Base-by-base conservation (phyloP, 1,140 invertebrate genomes). In the Andricus grossulariae region DNA sequence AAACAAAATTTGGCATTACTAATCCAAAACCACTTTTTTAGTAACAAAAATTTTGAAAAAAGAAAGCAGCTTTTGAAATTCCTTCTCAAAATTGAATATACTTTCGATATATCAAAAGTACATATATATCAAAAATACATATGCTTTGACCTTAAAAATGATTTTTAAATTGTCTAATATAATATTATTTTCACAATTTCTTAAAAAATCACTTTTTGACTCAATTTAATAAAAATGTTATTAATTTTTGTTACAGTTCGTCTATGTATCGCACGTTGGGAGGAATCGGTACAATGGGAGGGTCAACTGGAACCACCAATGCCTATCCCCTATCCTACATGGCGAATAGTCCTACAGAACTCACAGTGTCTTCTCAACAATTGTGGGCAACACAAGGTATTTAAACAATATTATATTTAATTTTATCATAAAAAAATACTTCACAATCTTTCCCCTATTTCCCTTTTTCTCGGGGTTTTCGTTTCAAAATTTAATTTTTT, bases 381-480 rank as follows among this genome's bases (percentile, higher is more conserved):
- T 75, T 90, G 0, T 91, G 89, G 89, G 72, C 77, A 11, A 25
- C 83, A 7, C 87, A 87, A 82, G 86, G 90, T 90, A 85, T 71
- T 70, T 51, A 5, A 49, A 12, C 10, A 51, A 16, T 60, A 66
- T 39, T 45, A 16, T 39, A 39, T n/a, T 39, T 16, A 7, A 13
- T 25, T 15, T 32, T 60, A 13, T 16, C 13, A 15, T 15, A 52
- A 60, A 57, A 25, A 25, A 25, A 25, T 25, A 25, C 25, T 25
- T 1, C 25, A 3, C 25, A 25, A 25, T 25, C 1, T 25, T 25
- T 25, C 25, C 25, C 25, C 25, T 25, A 3, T 25, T 25, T 25
- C 25, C 25, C 25, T 3, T 25, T 25, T 25, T 25, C 25, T 25
- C 25, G 25, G 1, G 1, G 1, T 25, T 25, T 25, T 25, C 25